phyloP scores from a whole-genome alignment of 2,113 vertebrate species.

The Notarius lentiginosus region DNA sequence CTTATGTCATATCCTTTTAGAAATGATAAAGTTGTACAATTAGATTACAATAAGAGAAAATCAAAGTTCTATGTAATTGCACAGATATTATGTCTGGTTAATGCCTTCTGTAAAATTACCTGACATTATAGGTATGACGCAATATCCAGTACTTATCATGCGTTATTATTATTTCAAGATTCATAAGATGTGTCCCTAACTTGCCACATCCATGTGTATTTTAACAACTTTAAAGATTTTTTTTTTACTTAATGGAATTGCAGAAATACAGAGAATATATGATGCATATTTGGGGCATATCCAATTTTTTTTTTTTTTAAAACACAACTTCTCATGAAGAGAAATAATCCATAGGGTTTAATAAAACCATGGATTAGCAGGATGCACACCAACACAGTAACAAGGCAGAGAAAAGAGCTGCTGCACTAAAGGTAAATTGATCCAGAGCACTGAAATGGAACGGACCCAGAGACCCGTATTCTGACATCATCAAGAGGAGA shows the following conservation, averaged over 20 bases:
- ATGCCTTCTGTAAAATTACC: not conserved
- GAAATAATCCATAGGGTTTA: not conserved
- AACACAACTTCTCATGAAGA: not conserved
- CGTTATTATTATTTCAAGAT: not conserved
- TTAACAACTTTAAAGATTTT: not conserved
- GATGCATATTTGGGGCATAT: not conserved
- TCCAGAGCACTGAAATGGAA: not conserved
- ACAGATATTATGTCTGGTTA: not conserved
- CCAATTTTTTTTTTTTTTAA: not conserved
- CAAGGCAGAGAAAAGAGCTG: not conserved
- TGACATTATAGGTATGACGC: not conserved
- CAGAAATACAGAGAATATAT: not conserved
- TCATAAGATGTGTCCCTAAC: not conserved
- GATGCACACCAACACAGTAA: not conserved
- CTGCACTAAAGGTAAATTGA: slow-evolving; percentile 1
- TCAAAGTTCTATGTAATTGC: not conserved
- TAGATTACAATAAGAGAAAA: not conserved
- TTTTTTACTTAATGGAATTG: not conserved
- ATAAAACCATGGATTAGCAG: not conserved
- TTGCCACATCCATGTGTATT: not conserved
- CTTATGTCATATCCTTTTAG: too few relatives aligned
- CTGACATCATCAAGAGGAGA: slow-evolving; percentile 15
- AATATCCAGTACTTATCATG: too few relatives aligned
- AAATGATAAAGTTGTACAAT: not conserved
- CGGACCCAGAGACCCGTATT: not conserved